These are phyloP conservation scores for Aptenodytes forsteri DNA, from an alignment of 2,113 vertebrate genomes.

Conservation along the genomic window DNA sequence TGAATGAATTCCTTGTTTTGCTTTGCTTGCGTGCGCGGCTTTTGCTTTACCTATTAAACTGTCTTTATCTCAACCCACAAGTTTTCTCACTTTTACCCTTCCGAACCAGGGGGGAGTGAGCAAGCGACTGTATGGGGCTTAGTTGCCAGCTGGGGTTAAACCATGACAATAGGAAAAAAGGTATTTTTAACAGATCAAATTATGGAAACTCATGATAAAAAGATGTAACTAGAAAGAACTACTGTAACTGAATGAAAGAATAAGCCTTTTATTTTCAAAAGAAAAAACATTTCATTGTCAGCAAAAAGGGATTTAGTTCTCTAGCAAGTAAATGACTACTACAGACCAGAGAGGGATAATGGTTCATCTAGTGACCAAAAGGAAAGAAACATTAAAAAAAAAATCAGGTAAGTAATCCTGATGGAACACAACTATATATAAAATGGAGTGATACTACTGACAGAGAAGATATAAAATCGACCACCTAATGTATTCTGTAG, in stretches of 20 bases:
- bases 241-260: neutral
- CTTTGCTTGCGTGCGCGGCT: neutral
- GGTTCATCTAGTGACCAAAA: neutral
- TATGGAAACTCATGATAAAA: neutral
- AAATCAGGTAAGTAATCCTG: neutral
- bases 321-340: neutral
- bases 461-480: neutral
- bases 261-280: neutral
- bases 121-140: rapidly evolving
- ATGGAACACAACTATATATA: neutral
- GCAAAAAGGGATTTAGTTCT: neutral
- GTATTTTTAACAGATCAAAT: neutral
- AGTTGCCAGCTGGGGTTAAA: neutral
- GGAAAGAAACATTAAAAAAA: neutral
- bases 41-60: neutral
- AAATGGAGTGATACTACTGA: neutral
- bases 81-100: neutral
- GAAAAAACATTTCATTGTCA: neutral
- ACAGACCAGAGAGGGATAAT: neutral
- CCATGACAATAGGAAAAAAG: neutral
- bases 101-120: neutral
- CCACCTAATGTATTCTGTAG: neutral
- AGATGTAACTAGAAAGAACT: neutral
- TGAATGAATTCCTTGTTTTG: neutral
- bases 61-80: neutral